These are phyloP conservation scores for Anagrus nilaparvatae DNA, from an alignment of 1,140 invertebrate genomes.

Conservation along the genomic window DNA sequence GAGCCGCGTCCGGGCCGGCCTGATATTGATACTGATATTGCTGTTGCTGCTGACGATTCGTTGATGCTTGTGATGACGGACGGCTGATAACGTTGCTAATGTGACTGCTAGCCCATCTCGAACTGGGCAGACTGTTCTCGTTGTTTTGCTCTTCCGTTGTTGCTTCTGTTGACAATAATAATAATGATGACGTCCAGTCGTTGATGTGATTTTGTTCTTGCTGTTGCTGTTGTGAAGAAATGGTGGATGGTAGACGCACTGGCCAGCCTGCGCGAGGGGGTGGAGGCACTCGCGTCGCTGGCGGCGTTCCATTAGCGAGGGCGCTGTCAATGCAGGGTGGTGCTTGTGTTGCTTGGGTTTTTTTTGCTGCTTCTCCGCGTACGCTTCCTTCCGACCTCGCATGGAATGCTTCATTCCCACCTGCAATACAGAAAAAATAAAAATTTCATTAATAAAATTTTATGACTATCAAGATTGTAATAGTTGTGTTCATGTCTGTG, in stretches of 20 bases:
- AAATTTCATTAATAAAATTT: neutral
- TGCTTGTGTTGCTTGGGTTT: no score
- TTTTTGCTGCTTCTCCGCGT: constrained; percentile 36
- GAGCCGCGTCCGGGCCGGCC: constrained; percentile 13
- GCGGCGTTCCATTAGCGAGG: constrained; percentile 52
- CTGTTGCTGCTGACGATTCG: constrained; percentile 14
- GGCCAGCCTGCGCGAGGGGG: constrained; percentile 39
- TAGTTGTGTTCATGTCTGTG: neutral
- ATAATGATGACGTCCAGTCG: constrained; percentile 23
- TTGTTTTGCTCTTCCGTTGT: constrained; percentile 13
- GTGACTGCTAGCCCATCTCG: constrained; percentile 3
- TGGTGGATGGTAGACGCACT: constrained; percentile 34
- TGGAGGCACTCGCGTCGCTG: constrained; percentile 46
- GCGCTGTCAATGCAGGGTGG: neutral
- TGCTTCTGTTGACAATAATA: neutral
- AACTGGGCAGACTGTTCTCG: constrained; percentile 1
- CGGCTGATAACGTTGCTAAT: constrained; percentile 12
- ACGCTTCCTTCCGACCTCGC: constrained; percentile 42
- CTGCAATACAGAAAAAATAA: constrained; percentile 22
- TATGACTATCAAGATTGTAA: neutral
- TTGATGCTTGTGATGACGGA: neutral
- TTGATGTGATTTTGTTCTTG: constrained; percentile 14
- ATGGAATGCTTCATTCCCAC: constrained; percentile 43
- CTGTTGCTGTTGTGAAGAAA: constrained; percentile 19
- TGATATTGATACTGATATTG: constrained; percentile 16